These are phyloP conservation scores for Ara ararauna DNA, from an alignment of 2,797 vertebrate genomes.

Conservation along the genomic window DNA sequence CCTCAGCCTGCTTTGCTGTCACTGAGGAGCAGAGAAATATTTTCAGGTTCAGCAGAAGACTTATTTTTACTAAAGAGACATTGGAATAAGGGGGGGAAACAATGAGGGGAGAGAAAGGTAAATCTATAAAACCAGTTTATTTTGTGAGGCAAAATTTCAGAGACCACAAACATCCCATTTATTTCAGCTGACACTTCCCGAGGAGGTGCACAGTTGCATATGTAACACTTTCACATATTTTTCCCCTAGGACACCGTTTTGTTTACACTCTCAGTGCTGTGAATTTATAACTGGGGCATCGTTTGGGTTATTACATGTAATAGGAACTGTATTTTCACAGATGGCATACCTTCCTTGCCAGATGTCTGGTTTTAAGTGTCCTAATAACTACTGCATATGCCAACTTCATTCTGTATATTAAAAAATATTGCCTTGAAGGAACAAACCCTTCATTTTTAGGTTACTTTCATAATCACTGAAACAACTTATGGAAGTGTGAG, in stretches of 20 bases:
- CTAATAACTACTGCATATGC: slow-evolving; percentile 7
- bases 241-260: slow-evolving; percentile 32
- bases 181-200: slow-evolving; percentile 30
- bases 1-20: background rate
- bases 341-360: slow-evolving; percentile 42
- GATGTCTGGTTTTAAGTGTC: slow-evolving; percentile 35
- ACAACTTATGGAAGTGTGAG: background rate
- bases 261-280: slow-evolving; percentile 29
- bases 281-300: slow-evolving; percentile 45
- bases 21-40: background rate
- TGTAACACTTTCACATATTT: slow-evolving; percentile 15
- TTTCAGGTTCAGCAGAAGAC: background rate
- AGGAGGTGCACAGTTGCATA: background rate
- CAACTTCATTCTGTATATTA: slow-evolving; percentile 1
- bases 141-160: background rate
- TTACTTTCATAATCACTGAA: background rate
- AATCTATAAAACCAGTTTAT: background rate
- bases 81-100: background rate
- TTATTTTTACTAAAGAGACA: background rate
- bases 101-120: background rate
- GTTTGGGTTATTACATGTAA: slow-evolving; percentile 49
- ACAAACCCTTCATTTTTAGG: background rate
- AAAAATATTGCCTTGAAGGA: background rate
- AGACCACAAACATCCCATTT: background rate
- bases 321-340: slow-evolving; percentile 45